phyloP scores from a whole-genome alignment of 2,888 invertebrate species.

The Cynaeus angustus region DNA sequence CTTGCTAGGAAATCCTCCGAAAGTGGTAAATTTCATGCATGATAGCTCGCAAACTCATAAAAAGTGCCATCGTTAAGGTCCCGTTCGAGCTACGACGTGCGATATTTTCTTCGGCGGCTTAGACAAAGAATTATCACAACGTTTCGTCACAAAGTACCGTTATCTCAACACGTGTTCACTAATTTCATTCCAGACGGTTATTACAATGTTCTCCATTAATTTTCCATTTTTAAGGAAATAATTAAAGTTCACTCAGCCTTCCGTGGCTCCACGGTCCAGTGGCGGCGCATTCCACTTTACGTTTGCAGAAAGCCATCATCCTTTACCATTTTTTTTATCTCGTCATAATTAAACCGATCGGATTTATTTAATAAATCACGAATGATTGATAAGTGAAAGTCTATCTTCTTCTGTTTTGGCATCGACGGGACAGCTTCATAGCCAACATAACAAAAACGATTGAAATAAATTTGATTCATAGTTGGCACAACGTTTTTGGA shows the following conservation, averaged over 20 bases:
- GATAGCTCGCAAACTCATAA: slow-evolving; percentile 4
- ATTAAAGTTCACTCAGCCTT: slow-evolving; percentile 26
- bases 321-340: slow-evolving; percentile 18
- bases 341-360: slow-evolving; percentile 18
- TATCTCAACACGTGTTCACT: slow-evolving; percentile 16
- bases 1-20: not conserved
- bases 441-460: slow-evolving; percentile 4
- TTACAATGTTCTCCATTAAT: slow-evolving; percentile 5
- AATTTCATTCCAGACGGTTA: slow-evolving; percentile 15
- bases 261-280: slow-evolving; percentile 22
- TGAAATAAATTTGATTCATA: slow-evolving; percentile 27
- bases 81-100: slow-evolving; percentile 4
- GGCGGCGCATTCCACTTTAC: slow-evolving; percentile 16
- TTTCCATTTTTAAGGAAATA: slow-evolving; percentile 29
- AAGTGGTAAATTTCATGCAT: slow-evolving; percentile 28
- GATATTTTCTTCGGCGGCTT: slow-evolving; percentile 13
- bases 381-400: slow-evolving; percentile 29
- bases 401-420: not conserved
- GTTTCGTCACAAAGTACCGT: slow-evolving; percentile 29
- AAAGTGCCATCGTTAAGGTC: slow-evolving; percentile 1
- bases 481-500: slow-evolving; percentile 11
- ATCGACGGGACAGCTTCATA: not conserved
- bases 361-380: slow-evolving; percentile 29
- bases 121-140: slow-evolving; percentile 22
- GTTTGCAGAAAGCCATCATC: slow-evolving; percentile 16